These are phyloP conservation scores for Cyprichromis sp. DNA, from an alignment of 2,113 vertebrate genomes.

Conservation along the genomic window DNA sequence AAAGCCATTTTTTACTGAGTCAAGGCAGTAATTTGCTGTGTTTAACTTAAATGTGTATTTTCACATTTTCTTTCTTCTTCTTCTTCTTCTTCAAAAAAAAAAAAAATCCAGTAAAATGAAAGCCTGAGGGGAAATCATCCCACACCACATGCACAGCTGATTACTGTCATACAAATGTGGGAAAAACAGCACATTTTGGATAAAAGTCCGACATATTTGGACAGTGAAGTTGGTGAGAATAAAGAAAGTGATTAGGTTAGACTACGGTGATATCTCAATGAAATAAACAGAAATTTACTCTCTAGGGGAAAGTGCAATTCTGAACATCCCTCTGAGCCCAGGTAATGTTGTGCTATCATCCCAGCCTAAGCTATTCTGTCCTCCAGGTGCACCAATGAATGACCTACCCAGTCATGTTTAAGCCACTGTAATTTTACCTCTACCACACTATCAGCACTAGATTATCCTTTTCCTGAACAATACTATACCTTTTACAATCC, in stretches of 20 bases:
- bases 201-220: not conserved
- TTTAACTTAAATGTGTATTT: not conserved
- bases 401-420: slow-evolving; percentile 49
- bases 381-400: slow-evolving; percentile 43
- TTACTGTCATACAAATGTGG: not conserved
- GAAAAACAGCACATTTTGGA: not conserved
- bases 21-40: not conserved
- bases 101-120: not conserved
- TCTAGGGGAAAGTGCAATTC: not conserved
- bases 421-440: slow-evolving; percentile 54
- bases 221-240: not conserved
- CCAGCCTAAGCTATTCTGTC: slow-evolving; percentile 37
- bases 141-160: not conserved
- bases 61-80: not conserved
- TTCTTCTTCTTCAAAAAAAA: not conserved
- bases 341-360: slow-evolving; percentile 54
- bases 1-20: not conserved
- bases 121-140: not conserved
- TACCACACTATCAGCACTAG: slow-evolving; percentile 40
- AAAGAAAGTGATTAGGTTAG: not conserved
- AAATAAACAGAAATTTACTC: slow-evolving; percentile 30
- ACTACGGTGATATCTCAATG: slow-evolving; percentile 24
- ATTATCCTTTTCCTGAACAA: slow-evolving; percentile 49
- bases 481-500: slow-evolving; percentile 25
- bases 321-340: slow-evolving; percentile 21